Percentiles rank a stretch among this genome's conserved stretches.
These are phyloP conservation scores for Cottus gobio DNA, from an alignment of 2,113 vertebrate genomes.

Conservation along the genomic window DNA sequence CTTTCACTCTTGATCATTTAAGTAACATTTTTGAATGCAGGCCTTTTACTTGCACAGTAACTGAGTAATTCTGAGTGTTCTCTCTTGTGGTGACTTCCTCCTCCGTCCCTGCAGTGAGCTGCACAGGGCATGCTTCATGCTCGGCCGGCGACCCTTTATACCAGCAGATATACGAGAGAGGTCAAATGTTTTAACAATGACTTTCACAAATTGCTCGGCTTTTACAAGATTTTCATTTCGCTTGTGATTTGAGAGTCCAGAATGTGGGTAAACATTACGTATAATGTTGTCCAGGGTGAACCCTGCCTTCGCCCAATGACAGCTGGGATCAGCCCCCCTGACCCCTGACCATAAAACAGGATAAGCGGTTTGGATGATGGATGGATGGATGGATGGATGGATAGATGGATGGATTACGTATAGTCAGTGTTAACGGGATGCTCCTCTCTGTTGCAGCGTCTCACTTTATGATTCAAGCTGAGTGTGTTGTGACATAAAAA, in stretches of 20 bases:
- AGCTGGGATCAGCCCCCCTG: no score
- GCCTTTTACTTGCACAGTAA: neutral
- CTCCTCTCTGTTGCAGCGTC: neutral
- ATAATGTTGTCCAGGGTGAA: no score
- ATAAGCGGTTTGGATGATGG: no score
- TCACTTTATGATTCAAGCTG: conserved; percentile 18
- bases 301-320: no score
- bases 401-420: no score
- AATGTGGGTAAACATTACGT: conserved; percentile 9
- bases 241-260: conserved; percentile 8
- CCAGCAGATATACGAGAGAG: conserved; percentile 10
- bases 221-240: neutral
- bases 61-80: no score
- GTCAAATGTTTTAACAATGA: conserved; percentile 13
- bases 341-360: no score
- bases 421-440: neutral
- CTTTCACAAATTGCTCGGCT: neutral
- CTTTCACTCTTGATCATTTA: neutral
- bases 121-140: neutral
- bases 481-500: neutral
- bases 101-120: neutral
- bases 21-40: neutral
- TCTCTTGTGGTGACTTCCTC: neutral
- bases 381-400: no score
- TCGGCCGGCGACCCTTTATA: neutral